Evolutionary conservation across 2,113 vertebrate genomes (phyloP).

Genomic region (Engraulis encrasicolus): DNA sequence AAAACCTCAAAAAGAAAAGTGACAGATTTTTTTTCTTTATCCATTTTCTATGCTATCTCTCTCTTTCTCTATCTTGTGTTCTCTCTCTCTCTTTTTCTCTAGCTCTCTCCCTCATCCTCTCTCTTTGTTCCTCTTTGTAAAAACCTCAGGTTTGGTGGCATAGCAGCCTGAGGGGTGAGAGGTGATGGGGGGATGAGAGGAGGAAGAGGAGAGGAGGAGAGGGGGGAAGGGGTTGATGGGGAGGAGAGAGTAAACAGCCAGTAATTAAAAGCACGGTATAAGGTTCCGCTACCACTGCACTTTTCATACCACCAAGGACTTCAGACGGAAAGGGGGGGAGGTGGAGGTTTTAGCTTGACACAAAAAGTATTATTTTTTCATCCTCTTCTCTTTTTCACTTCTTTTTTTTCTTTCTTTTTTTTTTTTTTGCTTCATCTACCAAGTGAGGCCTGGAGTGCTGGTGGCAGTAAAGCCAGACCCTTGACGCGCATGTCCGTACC

Average conservation of each 20-base stretch:
- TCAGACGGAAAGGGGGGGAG: slow-evolving; percentile 61
- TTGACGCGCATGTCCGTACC: slow-evolving; percentile 48
- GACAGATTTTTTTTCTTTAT: slow-evolving; percentile 20
- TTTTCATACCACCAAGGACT: slow-evolving; percentile 69
- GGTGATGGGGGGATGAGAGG: slow-evolving; percentile 47
- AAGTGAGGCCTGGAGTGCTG: slow-evolving; percentile 60
- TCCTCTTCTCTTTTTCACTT: slow-evolving; percentile 37
- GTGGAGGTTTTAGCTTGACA: slow-evolving; percentile 32
- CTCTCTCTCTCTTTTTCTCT: slow-evolving; percentile 3
- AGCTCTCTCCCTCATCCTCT: not conserved
- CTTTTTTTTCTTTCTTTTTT: slow-evolving; percentile 37
- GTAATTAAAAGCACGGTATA: slow-evolving; percentile 75
- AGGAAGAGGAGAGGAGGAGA: slow-evolving; percentile 27
- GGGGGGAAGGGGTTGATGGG: too few relatives aligned
- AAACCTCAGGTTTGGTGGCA: slow-evolving; percentile 44
- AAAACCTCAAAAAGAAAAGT: slow-evolving; percentile 28
- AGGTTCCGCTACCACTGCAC: slow-evolving; percentile 72
- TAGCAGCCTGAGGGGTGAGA: slow-evolving; percentile 34
- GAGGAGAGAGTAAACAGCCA: slow-evolving; percentile 70
- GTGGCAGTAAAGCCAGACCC: slow-evolving; percentile 47
- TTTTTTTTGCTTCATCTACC: slow-evolving; percentile 36
- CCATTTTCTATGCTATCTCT: too few relatives aligned
- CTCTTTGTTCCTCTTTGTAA: slow-evolving; percentile 36
- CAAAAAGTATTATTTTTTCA: slow-evolving; percentile 7
- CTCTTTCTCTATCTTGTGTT: too few relatives aligned